phyloP scores from a whole-genome alignment of 2,797 vertebrate genomes.

The Sebastes goodei region DNA sequence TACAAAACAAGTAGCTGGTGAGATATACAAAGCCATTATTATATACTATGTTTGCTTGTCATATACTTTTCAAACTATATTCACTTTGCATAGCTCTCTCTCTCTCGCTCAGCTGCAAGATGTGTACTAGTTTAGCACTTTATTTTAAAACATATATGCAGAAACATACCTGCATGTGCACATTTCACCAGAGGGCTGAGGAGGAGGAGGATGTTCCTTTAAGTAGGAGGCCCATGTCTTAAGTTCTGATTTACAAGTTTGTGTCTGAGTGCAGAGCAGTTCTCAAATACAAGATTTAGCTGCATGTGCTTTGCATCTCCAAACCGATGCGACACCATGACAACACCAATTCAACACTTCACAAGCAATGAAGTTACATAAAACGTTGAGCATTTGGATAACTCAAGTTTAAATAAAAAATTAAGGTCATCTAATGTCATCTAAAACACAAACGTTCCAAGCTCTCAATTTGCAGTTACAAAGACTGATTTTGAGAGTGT shows the following conservation, averaged over 20 bases:
- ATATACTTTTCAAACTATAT: neutral
- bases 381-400: neutral
- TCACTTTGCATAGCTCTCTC: neutral
- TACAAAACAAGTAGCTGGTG: neutral
- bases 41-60: neutral
- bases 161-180: neutral
- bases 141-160: neutral
- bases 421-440: neutral
- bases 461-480: neutral
- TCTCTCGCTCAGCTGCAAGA: neutral
- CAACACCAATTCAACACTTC: neutral
- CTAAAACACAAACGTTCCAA: neutral
- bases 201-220: neutral
- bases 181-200: neutral
- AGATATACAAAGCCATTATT: constrained; percentile 3
- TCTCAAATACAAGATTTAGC: neutral
- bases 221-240: neutral
- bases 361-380: neutral
- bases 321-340: neutral
- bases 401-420: neutral
- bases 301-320: neutral
- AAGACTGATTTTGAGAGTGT: neutral
- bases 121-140: neutral
- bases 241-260: too few species aligned
- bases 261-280: too few species aligned